phyloP scores from a whole-genome alignment of 2,113 vertebrate genomes.

The Condylura cristata region DNA sequence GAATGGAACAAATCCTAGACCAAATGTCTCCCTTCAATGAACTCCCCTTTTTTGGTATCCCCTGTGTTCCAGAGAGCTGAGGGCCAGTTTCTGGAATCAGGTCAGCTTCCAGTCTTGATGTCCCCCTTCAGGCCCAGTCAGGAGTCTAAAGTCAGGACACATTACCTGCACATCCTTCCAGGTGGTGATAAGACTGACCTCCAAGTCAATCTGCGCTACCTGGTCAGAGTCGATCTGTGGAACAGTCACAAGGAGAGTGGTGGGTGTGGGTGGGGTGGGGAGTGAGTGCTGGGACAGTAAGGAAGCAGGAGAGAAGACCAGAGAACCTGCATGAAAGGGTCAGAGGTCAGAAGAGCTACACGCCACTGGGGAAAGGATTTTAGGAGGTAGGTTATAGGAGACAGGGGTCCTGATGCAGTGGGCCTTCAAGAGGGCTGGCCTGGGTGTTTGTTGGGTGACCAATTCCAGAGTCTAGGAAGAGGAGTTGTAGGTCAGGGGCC shows the following conservation, averaged over 20 bases:
- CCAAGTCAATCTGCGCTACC: constrained; percentile 97
- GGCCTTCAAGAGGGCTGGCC: neutral
- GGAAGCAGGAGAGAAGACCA: neutral
- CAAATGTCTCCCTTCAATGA: neutral
- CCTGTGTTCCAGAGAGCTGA: neutral
- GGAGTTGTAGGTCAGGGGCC: neutral
- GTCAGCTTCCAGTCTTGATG: neutral
- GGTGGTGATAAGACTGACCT: constrained; percentile 97
- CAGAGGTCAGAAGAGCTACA: neutral
- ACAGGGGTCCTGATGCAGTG: neutral
- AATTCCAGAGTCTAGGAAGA: neutral
- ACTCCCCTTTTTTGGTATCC: neutral
- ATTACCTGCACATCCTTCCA: constrained; percentile 98
- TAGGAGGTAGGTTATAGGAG: neutral
- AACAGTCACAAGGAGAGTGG: neutral
- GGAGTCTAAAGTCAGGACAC: neutral
- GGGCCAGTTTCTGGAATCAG: neutral
- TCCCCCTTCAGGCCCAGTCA: neutral
- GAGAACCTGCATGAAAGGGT: neutral
- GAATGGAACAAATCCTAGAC: neutral
- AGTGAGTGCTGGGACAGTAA: neutral
- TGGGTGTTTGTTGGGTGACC: neutral
- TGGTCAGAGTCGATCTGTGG: constrained; percentile 96
- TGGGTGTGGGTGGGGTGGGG: too few species aligned
- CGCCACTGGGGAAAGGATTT: neutral